Conservation (phyloP, 2,888 invertebrate species). For the Pilophorus perplexus region DNA sequence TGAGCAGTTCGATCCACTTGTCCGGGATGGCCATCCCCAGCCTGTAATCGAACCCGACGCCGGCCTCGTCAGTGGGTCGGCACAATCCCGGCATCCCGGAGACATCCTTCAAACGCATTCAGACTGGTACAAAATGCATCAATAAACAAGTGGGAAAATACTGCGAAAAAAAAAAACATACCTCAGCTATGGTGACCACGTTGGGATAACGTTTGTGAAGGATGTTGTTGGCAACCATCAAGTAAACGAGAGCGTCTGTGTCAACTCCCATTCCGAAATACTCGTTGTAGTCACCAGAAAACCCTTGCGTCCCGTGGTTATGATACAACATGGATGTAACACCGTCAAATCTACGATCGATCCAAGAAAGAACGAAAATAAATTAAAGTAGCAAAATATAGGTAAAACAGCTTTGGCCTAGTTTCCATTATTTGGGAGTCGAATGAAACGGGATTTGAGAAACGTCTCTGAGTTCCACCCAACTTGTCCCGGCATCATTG, state of each 20-base stretch:
- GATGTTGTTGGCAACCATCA: constrained; percentile 91
- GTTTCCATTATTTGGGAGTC: too few relatives aligned
- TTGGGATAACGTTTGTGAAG: constrained; percentile 75
- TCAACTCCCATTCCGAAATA: constrained; percentile 96
- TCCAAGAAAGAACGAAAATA: too few relatives aligned
- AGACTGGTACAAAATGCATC: too few relatives aligned
- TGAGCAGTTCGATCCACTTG: constrained; percentile 93
- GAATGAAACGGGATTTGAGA: too few relatives aligned
- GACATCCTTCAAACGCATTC: constrained; percentile 69
- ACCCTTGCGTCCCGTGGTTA: constrained; percentile 88
- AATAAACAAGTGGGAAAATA: too few relatives aligned
- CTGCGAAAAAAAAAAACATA: constrained; percentile 52
- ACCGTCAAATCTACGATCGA: constrained; percentile 81
- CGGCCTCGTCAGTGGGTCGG: constrained; percentile 89
- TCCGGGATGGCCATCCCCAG: constrained; percentile 99
- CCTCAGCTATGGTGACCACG: constrained; percentile 92
- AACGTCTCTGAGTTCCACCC: too few relatives aligned
- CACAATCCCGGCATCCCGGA: constrained; percentile 98
- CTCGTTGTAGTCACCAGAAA: constrained; percentile 92
- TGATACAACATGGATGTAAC: constrained; percentile 99
- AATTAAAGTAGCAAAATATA: too few relatives aligned
- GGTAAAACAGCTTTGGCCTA: too few relatives aligned
- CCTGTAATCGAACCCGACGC: constrained; percentile 95
- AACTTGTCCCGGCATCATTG: too few relatives aligned
- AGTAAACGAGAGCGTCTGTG: constrained; percentile 90